These are phyloP conservation scores for Dolichotis patagonum DNA, from an alignment of 2,113 vertebrate genomes.

Conservation along the genomic window DNA sequence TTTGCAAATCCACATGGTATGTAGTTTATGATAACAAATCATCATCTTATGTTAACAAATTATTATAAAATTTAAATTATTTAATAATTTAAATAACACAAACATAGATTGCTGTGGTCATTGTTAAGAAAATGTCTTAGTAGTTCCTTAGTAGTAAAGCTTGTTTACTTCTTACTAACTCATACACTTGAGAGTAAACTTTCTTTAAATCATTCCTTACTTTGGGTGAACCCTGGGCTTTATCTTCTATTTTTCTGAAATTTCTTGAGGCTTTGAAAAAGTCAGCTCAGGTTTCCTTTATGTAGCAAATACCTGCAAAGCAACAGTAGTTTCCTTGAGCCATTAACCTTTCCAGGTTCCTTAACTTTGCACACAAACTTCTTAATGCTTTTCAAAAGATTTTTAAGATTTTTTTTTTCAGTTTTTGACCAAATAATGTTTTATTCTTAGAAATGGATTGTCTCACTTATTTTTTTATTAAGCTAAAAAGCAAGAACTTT, in stretches of 20 bases:
- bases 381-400: conserved; percentile 10
- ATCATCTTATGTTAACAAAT: neutral
- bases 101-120: neutral
- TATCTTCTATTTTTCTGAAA: neutral
- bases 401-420: conserved; percentile 17
- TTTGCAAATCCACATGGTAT: neutral
- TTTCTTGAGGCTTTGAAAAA: neutral
- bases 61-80: neutral
- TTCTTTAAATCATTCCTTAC: neutral
- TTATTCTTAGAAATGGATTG: conserved; percentile 42
- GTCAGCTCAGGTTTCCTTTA: neutral
- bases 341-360: neutral
- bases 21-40: neutral
- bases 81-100: neutral
- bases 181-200: neutral
- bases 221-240: neutral
- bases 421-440: neutral
- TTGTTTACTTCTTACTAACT: neutral
- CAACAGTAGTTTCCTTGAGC: neutral
- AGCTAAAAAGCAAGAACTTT: conserved; percentile 48
- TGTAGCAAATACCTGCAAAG: neutral
- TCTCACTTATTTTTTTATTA: conserved; percentile 5
- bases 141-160: neutral
- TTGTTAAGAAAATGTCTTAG: neutral
- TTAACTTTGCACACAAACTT: neutral